Base-by-base conservation (phyloP, 2,888 invertebrate genomes). In the Augochlorella aurata region DNA sequence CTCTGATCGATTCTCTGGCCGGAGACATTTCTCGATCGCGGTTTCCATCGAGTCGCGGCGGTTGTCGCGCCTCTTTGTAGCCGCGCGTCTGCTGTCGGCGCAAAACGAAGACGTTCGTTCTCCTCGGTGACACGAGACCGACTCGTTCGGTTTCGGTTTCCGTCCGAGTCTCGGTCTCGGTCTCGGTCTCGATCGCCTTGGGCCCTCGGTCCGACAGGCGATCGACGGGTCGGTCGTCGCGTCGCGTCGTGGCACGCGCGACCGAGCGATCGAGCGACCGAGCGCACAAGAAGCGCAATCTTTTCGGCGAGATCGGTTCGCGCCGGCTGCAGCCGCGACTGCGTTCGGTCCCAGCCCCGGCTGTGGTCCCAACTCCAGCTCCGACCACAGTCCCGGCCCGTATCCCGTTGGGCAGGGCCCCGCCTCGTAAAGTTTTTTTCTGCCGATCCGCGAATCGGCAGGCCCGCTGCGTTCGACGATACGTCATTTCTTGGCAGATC, bases 401-500 rank as follows among this genome's bases (percentile, higher is more conserved):
- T 38, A 38, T 16, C 63, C 63, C 38, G 38, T 63, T 63, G 65
- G 65, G 38, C 76, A 61, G 79, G 70, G 74, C 74, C 69, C 77
- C 80, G 79, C 81, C 81, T 85, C 80, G 84, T 87, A 87, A 88
- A 84, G 70, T 78, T 84, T 88, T 89, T 89, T 85, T 85, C 80
- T 49, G 45, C 38, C 72, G 68, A 79, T 66, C 83, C 83, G 79
- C 82, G 83, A 86, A 89, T 89, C 88, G 89, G 85, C 74, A 87
- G 82, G 82, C 84, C 81, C 78, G 82, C 75, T 83, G 83, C 86
- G 84, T 85, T 81, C 87, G 85, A 69, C 89, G 84, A 86, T 89
- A 86, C 82, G 87, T 89, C 88, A 88, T 89, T 89, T 89, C 87
- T 87, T 82, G 87, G 79, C 85, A 71, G 88, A 89, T 85, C 87